Evolutionary conservation across 2,797 vertebrate genomes (phyloP), one percentile per base, ranked within the genome.

Genomic region (Austrolebias charrua): DNA sequence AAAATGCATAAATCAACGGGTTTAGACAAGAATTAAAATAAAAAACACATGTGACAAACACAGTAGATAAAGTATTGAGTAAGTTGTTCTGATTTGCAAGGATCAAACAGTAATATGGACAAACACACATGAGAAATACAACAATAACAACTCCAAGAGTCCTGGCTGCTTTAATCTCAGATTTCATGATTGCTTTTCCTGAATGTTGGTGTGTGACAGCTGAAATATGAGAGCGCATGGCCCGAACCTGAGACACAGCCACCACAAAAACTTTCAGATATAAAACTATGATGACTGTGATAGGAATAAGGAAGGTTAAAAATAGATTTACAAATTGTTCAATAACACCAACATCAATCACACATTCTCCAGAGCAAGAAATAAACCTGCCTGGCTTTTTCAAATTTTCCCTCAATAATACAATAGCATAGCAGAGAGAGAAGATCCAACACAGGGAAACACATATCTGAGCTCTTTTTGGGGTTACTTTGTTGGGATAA

Each of bases 331-430:
- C 19, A 18, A 59, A 49, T 9, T 76, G 60, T 38, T 20, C 29
- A 4, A 61, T 31, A 47, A 1, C 11, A 33, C 45, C 3, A 15
- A 69, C 33, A 3, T 52, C 16, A 20, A 80, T 1, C 0, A 73
- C 85, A 89, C 87, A 91, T 15, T 88, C 66, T 4, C 86, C 86
- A 14, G 60, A 0, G 35, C 85, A 87, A 18, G 64, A 61, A 35
- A 24, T 73, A 33, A 59, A 67, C 8, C 9, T 45, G 11, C 69
- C 15, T 35, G 75, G 75, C 6, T 73, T 3, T 40, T 57, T 10
- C 0, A 88, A 12, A 20, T 62, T 51, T 0, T 50, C 46, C 0
- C 15, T 71, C 9, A 79, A 2, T 12, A 58, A 68, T 56, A 40
- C 35, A 2, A n/a, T 9, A 0, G 33, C 55, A 4, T 73, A 76